phyloP scores from a whole-genome alignment of 2,113 vertebrate species.

The Uropsilus gracilis region DNA sequence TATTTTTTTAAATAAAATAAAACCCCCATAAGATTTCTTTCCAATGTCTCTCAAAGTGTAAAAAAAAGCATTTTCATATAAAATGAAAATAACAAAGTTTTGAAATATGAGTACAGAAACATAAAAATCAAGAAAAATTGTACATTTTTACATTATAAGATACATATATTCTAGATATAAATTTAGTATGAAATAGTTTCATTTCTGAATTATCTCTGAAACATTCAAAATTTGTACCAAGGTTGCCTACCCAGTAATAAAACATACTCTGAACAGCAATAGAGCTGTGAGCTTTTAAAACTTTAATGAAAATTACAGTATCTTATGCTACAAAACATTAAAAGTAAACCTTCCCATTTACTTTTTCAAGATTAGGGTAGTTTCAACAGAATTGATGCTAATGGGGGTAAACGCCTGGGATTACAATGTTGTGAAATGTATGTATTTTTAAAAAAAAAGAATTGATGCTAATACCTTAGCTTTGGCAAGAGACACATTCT shows the following conservation, averaged over 20 bases:
- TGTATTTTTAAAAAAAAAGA: no score
- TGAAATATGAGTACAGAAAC: neutral
- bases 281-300: neutral
- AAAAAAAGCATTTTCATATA: slow-evolving; percentile 21
- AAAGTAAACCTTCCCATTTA: neutral
- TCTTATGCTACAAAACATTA: neutral
- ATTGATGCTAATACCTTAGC: slow-evolving; percentile 91
- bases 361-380: slow-evolving; percentile 5
- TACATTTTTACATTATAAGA: neutral
- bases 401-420: no score
- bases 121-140: slow-evolving; percentile 15
- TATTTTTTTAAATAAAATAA: slow-evolving; percentile 33
- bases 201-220: neutral
- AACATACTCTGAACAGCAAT: neutral
- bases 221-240: slow-evolving; percentile 6
- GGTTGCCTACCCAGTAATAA: neutral
- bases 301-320: neutral
- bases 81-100: neutral
- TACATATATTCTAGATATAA: neutral
- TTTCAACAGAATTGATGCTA: slow-evolving; percentile 50
- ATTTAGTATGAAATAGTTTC: neutral
- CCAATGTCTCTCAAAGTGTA: neutral
- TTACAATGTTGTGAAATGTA: no score
- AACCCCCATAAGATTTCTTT: neutral
- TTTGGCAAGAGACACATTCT: slow-evolving; percentile 98